Evolutionary conservation across 2,888 invertebrate species (phyloP), one percentile per base, ranked within the genome.

Genomic region (Clivina fossor): DNA sequence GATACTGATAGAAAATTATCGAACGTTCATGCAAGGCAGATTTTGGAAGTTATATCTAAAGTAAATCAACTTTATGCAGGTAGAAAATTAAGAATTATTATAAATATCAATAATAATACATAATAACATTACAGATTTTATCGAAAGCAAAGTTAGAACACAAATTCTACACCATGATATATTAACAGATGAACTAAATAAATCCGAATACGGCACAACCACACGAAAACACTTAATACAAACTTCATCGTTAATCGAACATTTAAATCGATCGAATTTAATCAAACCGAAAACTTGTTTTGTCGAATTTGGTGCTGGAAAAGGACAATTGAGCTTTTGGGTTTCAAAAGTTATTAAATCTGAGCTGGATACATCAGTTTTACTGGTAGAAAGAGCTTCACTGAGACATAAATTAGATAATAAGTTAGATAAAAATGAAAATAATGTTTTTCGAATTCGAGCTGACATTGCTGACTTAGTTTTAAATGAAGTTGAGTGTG

Each of bases 271-370:
- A 0, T 77, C 81, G 57, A 74, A 79, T 1, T 75, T 92, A 32
- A 72, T 89, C 1, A 67, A 65, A 8, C 74, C 82, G 7, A 69
- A 78, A 16, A 85, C 86, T 0, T 87, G 88, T 71, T 93, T 83
- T 64, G 80, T 93, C 56, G 94, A 94, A 71, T 86, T 93, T 67
- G 93, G 93, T 0, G 93, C 93, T 8, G 93, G 93, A n/a, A 90
- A 88, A 80, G 93, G 90, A 0, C 86, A 87, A 63, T 69, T 93
- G 44, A 88, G 90, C 7, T 91, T 83, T 71, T 90, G 88, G 83
- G 71, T 88, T 50, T 84, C 86, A 15, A 76, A 78, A 61, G 80
- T 84, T 32, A 78, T 86, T 63, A 75, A 80, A 58, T 65, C 74
- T 13, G 66, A 66, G 32, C 60, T 68, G 63, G 66, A 73, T 40